Conservation (phyloP, 2,888 invertebrate species). For the Dioctria rufipes region DNA sequence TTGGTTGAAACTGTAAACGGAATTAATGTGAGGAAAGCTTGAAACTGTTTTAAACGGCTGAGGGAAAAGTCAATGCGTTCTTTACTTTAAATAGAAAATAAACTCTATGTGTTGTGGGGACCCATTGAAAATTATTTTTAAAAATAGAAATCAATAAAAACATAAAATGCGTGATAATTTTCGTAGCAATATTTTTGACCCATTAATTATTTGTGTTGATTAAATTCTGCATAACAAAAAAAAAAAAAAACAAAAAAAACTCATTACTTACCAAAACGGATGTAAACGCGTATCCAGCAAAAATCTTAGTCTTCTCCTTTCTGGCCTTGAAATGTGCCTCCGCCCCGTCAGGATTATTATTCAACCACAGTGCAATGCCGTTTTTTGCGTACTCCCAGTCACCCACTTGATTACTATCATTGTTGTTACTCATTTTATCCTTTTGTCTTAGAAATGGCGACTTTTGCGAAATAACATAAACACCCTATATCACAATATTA, state of each 20-base stretch:
- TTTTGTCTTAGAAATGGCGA: neutral
- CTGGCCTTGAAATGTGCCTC: constrained; percentile 57
- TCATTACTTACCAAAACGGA: constrained; percentile 57
- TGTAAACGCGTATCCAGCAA: constrained; percentile 58
- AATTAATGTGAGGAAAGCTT: no score
- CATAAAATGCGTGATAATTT: no score
- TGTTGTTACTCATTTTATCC: constrained; percentile 22
- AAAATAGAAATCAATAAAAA: no score
- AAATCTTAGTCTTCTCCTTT: constrained; percentile 54
- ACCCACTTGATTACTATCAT: constrained; percentile 36
- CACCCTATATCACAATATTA: neutral
- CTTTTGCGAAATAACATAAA: neutral
- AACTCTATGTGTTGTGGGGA: no score
- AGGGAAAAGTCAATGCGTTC: no score
- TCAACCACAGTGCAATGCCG: constrained; percentile 59
- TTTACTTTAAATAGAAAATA: no score
- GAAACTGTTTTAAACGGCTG: no score
- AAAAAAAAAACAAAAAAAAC: neutral
- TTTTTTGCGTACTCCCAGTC: constrained; percentile 60
- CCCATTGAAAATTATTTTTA: no score
- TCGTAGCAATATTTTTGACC: no score
- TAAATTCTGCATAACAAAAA: no score
- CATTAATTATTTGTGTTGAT: no score
- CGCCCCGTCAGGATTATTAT: constrained; percentile 59
- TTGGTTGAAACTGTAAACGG: no score